These are phyloP conservation scores for Apotomis turbidana DNA, from an alignment of 2,888 invertebrate species.

Conservation along the genomic window DNA sequence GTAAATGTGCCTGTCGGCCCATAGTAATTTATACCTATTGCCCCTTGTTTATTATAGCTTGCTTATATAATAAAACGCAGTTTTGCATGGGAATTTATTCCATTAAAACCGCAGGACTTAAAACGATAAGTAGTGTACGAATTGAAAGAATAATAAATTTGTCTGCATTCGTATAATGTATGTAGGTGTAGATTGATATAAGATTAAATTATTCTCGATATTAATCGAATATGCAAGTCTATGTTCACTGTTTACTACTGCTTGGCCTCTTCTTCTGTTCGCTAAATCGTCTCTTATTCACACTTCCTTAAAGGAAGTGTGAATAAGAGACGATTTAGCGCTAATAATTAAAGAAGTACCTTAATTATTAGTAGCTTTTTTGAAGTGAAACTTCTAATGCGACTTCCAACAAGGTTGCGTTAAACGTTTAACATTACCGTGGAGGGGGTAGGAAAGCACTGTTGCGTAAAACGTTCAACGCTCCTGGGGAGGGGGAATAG, in stretches of 20 bases:
- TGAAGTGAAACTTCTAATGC: too few species aligned
- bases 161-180: conserved; percentile 2
- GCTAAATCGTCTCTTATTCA: background rate
- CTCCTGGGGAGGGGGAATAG: too few species aligned
- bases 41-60: conserved; percentile 67
- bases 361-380: background rate
- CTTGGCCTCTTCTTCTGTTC: background rate
- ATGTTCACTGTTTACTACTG: background rate
- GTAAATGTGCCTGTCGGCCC: conserved; percentile 67
- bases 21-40: conserved; percentile 72
- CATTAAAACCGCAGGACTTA: conserved; percentile 45
- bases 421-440: too few species aligned
- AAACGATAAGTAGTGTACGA: conserved; percentile 28
- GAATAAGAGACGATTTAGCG: too few species aligned
- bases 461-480: too few species aligned
- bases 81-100: conserved; percentile 69
- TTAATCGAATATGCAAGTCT: background rate
- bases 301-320: too few species aligned
- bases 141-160: conserved; percentile 32
- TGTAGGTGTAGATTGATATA: background rate
- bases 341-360: too few species aligned
- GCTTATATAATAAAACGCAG: conserved; percentile 68
- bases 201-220: conserved; percentile 4
- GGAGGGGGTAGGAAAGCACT: too few species aligned
- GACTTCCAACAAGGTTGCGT: too few species aligned